These are phyloP conservation scores for Chironomus tentans DNA, from an alignment of 2,888 invertebrate genomes.

Conservation along the genomic window DNA sequence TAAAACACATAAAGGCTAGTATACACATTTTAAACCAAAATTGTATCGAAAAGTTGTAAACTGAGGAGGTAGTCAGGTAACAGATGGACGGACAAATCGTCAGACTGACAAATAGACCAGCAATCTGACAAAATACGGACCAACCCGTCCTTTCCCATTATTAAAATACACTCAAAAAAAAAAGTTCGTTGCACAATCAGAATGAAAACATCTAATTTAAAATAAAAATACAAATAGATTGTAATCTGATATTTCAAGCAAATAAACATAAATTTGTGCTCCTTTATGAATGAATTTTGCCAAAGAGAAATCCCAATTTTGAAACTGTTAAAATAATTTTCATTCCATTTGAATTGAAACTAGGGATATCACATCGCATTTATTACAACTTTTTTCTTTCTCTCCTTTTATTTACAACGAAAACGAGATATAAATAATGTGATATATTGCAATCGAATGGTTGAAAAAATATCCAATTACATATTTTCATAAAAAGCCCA, in stretches of 20 bases:
- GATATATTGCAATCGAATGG: conserved; percentile 2
- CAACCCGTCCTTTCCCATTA: too few species aligned
- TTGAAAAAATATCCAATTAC: conserved; percentile 22
- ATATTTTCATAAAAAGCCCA: neutral
- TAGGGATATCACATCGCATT: neutral
- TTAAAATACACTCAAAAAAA: neutral
- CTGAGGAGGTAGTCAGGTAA: too few species aligned
- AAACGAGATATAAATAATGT: conserved; percentile 15
- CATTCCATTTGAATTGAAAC: neutral
- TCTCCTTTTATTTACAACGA: too few species aligned
- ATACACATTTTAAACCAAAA: too few species aligned
- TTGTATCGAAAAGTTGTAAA: too few species aligned
- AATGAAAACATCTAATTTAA: neutral
- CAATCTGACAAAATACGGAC: too few species aligned
- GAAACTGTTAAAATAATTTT: neutral
- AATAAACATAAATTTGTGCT: neutral
- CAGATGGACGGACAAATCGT: too few species aligned
- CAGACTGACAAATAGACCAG: too few species aligned
- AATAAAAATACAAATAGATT: conserved; percentile 1
- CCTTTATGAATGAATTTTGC: neutral
- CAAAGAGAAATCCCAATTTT: neutral
- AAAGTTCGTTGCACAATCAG: neutral
- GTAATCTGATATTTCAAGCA: conserved; percentile 9
- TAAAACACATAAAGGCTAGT: too few species aligned
- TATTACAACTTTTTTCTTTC: too few species aligned